phyloP scores from a whole-genome alignment of 1,140 invertebrate genomes.

The Drosophila kanapiae region DNA sequence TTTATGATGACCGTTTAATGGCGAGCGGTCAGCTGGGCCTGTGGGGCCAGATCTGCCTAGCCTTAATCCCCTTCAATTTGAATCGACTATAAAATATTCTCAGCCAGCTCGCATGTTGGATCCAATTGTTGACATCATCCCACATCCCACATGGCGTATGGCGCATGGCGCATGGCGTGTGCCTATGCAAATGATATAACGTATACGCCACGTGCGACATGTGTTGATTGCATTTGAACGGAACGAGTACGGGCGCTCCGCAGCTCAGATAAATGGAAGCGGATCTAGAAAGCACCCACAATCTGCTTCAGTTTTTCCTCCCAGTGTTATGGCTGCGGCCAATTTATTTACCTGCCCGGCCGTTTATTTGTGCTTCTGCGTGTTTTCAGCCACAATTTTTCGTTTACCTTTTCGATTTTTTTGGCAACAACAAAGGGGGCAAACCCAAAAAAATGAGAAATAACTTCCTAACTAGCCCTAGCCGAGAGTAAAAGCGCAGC shows the following conservation, averaged over 20 bases:
- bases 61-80: not conserved
- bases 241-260: not conserved
- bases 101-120: not conserved
- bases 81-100: not conserved
- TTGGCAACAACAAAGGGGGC: not conserved
- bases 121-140: slow-evolving; percentile 21
- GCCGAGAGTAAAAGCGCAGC: slow-evolving; percentile 42
- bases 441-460: slow-evolving; percentile 1
- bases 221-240: slow-evolving; percentile 46
- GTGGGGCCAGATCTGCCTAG: not conserved
- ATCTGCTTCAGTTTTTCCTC: slow-evolving; percentile 19
- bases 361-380: slow-evolving; percentile 38
- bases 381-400: slow-evolving; percentile 22
- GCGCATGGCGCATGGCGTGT: slow-evolving; percentile 1
- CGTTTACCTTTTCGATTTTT: slow-evolving; percentile 14
- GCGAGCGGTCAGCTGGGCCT: not conserved
- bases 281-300: slow-evolving; percentile 17
- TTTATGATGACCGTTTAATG: slow-evolving; percentile 43
- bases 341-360: slow-evolving; percentile 47
- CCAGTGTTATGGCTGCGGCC: slow-evolving; percentile 12
- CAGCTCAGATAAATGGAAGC: slow-evolving; percentile 32
- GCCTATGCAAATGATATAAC: slow-evolving; percentile 50
- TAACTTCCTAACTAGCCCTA: slow-evolving; percentile 29
- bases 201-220: slow-evolving; percentile 50
- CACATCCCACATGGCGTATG: slow-evolving; percentile 3